These are phyloP conservation scores for Dryobates pubescens DNA, from an alignment of 2,797 vertebrate genomes.

Conservation along the genomic window DNA sequence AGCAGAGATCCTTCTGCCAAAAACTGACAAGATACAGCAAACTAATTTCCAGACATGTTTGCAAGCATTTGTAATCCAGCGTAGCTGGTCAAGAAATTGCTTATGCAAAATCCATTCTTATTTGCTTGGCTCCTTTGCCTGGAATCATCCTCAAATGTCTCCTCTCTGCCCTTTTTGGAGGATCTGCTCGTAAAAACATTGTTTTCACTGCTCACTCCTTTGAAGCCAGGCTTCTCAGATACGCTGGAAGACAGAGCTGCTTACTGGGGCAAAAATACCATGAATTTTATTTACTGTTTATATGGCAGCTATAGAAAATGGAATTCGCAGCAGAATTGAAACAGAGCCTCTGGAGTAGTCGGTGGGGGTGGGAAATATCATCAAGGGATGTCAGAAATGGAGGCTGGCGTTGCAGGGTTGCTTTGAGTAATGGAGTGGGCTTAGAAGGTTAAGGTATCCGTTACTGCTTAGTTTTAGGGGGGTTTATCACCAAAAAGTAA, in stretches of 20 bases:
- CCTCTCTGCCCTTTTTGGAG: constrained; percentile 19
- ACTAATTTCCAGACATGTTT: not conserved
- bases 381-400: not conserved
- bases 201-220: constrained; percentile 22
- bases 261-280: constrained; percentile 52
- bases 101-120: not conserved
- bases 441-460: not conserved
- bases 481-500: not conserved
- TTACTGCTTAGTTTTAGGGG: not conserved
- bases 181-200: constrained; percentile 32
- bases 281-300: constrained; percentile 65
- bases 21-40: not conserved
- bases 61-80: constrained; percentile 47
- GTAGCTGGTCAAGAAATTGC: constrained; percentile 16
- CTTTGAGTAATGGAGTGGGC: not conserved
- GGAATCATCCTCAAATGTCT: constrained; percentile 8
- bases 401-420: not conserved
- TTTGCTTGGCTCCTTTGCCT: constrained; percentile 15
- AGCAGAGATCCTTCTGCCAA: constrained; percentile 42
- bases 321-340: constrained; percentile 22
- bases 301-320: constrained; percentile 48
- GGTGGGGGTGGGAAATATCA: not conserved
- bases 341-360: not conserved
- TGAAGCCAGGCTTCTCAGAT: constrained; percentile 31
- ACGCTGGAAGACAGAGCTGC: constrained; percentile 62